Base-by-base conservation (phyloP, 1,140 invertebrate genomes). In the Pteromalus puparum region DNA sequence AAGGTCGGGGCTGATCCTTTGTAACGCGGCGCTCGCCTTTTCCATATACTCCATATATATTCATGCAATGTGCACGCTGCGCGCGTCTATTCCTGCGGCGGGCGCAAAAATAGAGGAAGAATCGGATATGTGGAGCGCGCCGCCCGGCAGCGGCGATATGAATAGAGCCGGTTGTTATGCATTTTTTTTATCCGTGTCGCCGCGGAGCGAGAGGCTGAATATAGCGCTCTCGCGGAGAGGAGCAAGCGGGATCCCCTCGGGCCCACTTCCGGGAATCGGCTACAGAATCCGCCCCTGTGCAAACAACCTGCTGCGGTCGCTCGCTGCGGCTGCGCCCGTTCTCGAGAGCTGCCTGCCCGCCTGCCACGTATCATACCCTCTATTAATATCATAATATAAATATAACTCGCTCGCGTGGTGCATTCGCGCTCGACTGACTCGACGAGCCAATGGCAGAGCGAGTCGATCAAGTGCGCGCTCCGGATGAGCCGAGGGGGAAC, bases 361-460 rank as follows among this genome's bases (percentile, higher is more conserved):
- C 1, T 81, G 12, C 15, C 81, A 74, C 83, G 85, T 86, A 91
- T 90, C 91, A 34, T 34, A 90, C 89, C 88, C 89, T 28, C 89
- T 91, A 92, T 92, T 92, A 92, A 92, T 92, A 92, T 92, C 91
- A 90, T 92, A 92, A 92, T 92, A 91, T 92, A 91, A 92, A 92
- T 90, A 92, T 92, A 91, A 92, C 89, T 90, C 86, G 86, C 86
- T 83, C 78, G 84, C 85, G 83, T 86, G 84, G 67, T 24, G 28
- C 28, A 34, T 73, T 72, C 30, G 26, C 28, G 28, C 76, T 79
- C 12, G 75, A 78, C 2, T 24, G 68, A 73, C 1, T 24, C 30
- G 7, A 13, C 38, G 26, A 78, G 24, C 26, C 7, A 26, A 34
- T 15, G 10, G n/a, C n/a, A 30, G 38, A 48, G 30, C 24, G 4